Evolutionary conservation across 2,113 vertebrate genomes (phyloP).

Genomic region (Tympanuchus pallidicinctus): DNA sequence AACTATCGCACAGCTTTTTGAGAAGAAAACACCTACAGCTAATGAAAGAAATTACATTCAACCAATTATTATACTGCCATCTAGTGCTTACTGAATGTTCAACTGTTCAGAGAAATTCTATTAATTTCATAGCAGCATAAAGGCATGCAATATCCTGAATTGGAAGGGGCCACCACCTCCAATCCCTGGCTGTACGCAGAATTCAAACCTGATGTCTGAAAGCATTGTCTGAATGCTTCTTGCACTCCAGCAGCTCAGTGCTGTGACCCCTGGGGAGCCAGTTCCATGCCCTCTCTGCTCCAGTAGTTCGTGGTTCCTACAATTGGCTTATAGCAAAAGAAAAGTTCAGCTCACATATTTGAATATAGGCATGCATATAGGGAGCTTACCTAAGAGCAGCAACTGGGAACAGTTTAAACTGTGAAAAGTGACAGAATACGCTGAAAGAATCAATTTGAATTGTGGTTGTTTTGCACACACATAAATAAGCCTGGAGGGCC

Average conservation of each 20-base stretch:
- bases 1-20: neutral
- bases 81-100: slow-evolving; percentile 16
- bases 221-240: neutral
- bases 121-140: neutral
- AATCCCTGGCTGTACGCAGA: neutral
- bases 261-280: neutral
- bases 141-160: neutral
- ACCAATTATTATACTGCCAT: slow-evolving; percentile 9
- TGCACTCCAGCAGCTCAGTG: neutral
- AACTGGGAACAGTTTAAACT: neutral
- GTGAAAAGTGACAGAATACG: neutral
- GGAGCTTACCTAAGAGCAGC: neutral
- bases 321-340: neutral
- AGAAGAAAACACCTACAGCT: neutral
- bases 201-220: neutral
- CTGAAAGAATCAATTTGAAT: neutral
- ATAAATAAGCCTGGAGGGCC: neutral
- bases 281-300: neutral
- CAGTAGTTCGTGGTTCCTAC: neutral
- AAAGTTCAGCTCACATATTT: neutral
- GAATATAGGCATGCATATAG: neutral
- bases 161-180: neutral
- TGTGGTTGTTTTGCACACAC: neutral
- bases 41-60: neutral
- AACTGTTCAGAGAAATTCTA: neutral